Conservation (phyloP, 2,113 vertebrate genomes). For the Nesogale talazaci region DNA sequence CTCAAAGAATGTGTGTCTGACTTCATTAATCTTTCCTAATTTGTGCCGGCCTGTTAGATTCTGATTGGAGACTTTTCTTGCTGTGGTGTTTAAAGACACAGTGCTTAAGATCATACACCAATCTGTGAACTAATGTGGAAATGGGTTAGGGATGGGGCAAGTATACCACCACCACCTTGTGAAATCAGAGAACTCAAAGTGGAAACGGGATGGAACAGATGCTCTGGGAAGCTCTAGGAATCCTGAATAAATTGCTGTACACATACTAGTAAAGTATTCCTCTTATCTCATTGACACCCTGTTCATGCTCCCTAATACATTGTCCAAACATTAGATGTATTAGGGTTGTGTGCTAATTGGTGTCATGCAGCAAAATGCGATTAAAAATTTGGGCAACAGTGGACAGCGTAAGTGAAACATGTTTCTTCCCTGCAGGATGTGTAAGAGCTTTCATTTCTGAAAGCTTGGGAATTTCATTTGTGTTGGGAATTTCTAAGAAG, state of each 20-base stretch:
- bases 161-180: neutral
- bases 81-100: slow-evolving; percentile 57
- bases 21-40: slow-evolving; percentile 64
- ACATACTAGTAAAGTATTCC: neutral
- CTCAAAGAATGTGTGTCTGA: neutral
- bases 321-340: accelerated
- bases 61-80: neutral
- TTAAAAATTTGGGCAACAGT: neutral
- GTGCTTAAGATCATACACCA: neutral
- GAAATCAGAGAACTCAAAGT: neutral
- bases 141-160: too few species aligned
- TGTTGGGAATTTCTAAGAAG: neutral
- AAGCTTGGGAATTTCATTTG: too few species aligned
- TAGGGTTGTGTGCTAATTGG: neutral
- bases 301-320: accelerated
- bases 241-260: neutral
- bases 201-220: neutral
- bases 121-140: neutral
- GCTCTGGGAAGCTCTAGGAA: neutral
- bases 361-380: neutral
- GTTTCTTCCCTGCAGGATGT: neutral
- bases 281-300: neutral
- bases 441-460: neutral
- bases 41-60: neutral
- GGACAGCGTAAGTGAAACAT: too few species aligned